Conservation (phyloP, 2,888 invertebrate species). For the Microchrysa polita region DNA sequence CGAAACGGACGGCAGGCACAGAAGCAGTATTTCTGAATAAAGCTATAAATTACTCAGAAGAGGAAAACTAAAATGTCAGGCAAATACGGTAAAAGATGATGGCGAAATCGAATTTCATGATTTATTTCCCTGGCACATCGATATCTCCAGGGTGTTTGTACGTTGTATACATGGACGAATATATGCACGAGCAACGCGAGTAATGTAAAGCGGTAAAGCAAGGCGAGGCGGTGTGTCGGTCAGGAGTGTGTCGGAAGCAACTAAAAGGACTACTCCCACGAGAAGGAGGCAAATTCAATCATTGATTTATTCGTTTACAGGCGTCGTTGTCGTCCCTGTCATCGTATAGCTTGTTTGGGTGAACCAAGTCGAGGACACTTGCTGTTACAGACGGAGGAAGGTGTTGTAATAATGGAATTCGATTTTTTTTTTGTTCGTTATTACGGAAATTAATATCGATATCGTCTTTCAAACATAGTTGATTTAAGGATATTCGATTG, state of each 20-base stretch:
- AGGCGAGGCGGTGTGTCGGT: too few species aligned
- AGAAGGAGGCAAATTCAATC: slow-evolving; percentile 40
- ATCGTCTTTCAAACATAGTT: background rate
- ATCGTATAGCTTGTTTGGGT: background rate
- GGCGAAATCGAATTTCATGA: slow-evolving; percentile 44
- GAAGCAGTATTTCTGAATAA: slow-evolving; percentile 6
- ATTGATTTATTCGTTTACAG: slow-evolving; percentile 43
- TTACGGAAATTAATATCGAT: background rate
- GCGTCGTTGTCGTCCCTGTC: too few species aligned
- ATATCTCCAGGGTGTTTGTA: background rate
- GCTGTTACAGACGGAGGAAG: background rate
- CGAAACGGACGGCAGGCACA: too few species aligned
- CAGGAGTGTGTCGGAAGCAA: background rate
- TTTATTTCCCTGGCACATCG: slow-evolving; percentile 38
- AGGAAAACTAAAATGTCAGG: slow-evolving; percentile 17
- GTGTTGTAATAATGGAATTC: slow-evolving; percentile 1
- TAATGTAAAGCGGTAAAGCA: too few species aligned
- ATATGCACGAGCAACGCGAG: too few species aligned
- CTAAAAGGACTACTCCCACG: slow-evolving; percentile 39
- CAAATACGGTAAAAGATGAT: slow-evolving; percentile 33
- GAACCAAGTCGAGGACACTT: background rate
- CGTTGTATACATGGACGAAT: too few species aligned
- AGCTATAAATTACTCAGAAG: slow-evolving; percentile 27
- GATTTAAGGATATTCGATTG: too few species aligned
- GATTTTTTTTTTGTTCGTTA: background rate